Percentiles rank a stretch among this genome's conserved stretches.
phyloP scores from a whole-genome alignment of 2,797 vertebrate genomes.

The Hypotaenidia philippensis region DNA sequence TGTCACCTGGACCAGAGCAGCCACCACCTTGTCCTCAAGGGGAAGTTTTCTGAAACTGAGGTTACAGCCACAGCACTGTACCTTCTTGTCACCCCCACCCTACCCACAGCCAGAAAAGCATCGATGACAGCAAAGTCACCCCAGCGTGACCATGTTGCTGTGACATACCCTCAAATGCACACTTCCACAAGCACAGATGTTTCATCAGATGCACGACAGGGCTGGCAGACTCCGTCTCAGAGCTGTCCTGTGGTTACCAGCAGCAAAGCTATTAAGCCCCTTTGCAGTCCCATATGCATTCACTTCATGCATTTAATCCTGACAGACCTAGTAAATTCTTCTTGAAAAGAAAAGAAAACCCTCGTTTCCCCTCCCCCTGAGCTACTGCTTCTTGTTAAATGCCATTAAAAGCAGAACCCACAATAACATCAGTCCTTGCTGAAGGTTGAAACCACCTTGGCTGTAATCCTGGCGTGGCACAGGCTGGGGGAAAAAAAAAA shows the following conservation, averaged over 20 bases:
- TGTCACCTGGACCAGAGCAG: neutral
- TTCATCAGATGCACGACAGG: neutral
- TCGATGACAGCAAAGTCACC: neutral
- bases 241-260: neutral
- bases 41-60: neutral
- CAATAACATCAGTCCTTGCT: neutral
- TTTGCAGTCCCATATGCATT: conserved; percentile 14
- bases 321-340: neutral
- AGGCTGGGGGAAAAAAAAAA: neutral
- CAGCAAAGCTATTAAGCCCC: neutral
- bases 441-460: conserved; percentile 81
- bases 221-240: neutral
- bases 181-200: neutral
- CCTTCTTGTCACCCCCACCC: neutral
- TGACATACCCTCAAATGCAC: neutral
- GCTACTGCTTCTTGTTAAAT: conserved; percentile 42
- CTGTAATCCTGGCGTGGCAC: conserved; percentile 67
- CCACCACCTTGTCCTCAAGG: neutral
- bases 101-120: neutral
- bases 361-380: conserved; percentile 7
- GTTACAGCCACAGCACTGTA: neutral
- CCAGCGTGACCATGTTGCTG: fast-evolving
- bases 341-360: conserved; percentile 41
- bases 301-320: conserved; percentile 25
- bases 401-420: conserved; percentile 48